Evolutionary conservation across 2,888 invertebrate species (phyloP).

Genomic region (Caenorhabditis parvicauda): DNA sequence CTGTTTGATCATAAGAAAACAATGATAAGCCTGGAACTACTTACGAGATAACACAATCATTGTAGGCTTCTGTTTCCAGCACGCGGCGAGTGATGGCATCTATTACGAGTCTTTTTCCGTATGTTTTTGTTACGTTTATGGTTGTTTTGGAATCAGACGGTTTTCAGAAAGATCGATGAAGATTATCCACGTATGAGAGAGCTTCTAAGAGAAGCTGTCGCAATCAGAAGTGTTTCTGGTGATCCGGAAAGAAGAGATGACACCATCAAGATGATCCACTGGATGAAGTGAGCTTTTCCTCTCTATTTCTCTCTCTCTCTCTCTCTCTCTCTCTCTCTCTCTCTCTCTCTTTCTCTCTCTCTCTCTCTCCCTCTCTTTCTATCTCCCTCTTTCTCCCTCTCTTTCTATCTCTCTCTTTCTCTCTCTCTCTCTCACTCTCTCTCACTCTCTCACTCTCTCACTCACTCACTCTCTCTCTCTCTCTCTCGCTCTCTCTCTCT

Average conservation of each 20-base stretch:
- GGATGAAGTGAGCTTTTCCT: conserved; percentile 70
- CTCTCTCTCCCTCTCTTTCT: conserved; percentile 4
- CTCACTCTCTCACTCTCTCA: too few species aligned
- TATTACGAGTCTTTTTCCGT: too few species aligned
- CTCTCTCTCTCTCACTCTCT: conserved; percentile 75
- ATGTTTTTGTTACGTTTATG: too few species aligned
- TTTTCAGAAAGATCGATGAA: conserved; percentile 17
- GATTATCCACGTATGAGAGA: conserved; percentile 25
- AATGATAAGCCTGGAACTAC: too few species aligned
- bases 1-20: too few species aligned
- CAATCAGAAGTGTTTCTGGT: conserved; percentile 89
- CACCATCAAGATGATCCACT: conserved; percentile 81
- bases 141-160: not conserved
- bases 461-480: too few species aligned
- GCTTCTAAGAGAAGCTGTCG: conserved; percentile 73
- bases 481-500: too few species aligned
- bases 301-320: not conserved
- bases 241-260: conserved; percentile 81
- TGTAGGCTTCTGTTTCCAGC: too few species aligned
- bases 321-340: not conserved
- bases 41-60: too few species aligned
- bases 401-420: too few species aligned
- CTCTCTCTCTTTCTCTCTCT: not conserved
- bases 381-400: too few species aligned
- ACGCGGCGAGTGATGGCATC: too few species aligned